Evolutionary conservation across 2,888 invertebrate genomes (phyloP).

Genomic region (Eulithis testata): DNA sequence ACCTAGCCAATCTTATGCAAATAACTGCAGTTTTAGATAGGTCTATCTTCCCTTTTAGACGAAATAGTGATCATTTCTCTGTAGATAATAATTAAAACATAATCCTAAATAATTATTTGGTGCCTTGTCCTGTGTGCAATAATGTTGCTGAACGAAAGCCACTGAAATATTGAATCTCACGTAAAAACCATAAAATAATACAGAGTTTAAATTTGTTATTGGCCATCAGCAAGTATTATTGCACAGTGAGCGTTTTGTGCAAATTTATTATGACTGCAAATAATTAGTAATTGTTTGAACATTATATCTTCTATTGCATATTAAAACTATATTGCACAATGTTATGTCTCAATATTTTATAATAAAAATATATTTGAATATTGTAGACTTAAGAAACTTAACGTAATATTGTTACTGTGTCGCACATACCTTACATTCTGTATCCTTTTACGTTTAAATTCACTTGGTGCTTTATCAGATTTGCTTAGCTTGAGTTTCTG

Average conservation of each 20-base stretch:
- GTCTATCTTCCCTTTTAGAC: constrained; percentile 15
- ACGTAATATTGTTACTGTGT: constrained; percentile 21
- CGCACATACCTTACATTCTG: constrained; percentile 25
- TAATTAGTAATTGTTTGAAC: constrained; percentile 76
- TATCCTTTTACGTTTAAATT: constrained; percentile 49
- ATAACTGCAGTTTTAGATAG: not conserved
- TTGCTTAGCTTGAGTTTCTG: constrained; percentile 76
- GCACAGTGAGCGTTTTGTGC: constrained; percentile 72
- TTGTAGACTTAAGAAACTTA: constrained; percentile 47
- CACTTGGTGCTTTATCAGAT: constrained; percentile 69
- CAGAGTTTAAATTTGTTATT: constrained; percentile 42
- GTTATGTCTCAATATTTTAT: constrained; percentile 83
- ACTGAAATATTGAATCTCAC: constrained; percentile 44
- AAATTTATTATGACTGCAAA: constrained; percentile 76
- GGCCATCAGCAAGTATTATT: constrained; percentile 54
- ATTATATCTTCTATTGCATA: constrained; percentile 72
- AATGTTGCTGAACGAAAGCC: constrained; percentile 55
- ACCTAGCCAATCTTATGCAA: constrained; percentile 7
- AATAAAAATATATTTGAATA: constrained; percentile 65
- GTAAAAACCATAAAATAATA: constrained; percentile 40
- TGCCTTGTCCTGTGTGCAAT: constrained; percentile 73
- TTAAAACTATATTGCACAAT: constrained; percentile 78
- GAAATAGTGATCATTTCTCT: constrained; percentile 22
- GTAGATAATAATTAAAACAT: constrained; percentile 19
- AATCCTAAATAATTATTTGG: constrained; percentile 61